These are phyloP conservation scores for Leptarthrus brevirostris DNA, from an alignment of 2,888 invertebrate species.

Conservation along the genomic window DNA sequence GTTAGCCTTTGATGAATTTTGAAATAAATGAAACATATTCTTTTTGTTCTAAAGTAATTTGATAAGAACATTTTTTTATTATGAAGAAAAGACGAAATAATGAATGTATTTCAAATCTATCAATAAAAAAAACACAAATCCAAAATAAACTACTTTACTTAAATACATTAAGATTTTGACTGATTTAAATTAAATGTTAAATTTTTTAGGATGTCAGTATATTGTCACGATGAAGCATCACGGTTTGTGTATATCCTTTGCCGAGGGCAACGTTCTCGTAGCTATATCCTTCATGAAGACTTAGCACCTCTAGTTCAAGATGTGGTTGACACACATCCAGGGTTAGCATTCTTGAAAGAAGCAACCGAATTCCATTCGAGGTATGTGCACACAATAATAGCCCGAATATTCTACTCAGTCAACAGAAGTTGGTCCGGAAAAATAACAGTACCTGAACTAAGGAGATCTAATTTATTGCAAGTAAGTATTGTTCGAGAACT, in stretches of 20 bases:
- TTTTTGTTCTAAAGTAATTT: too few relatives aligned
- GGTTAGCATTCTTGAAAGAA: constrained; percentile 95
- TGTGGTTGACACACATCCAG: constrained; percentile 98
- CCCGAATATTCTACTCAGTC: constrained; percentile 96
- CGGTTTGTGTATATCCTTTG: constrained; percentile 89
- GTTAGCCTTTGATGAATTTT: too few relatives aligned
- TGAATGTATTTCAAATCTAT: too few relatives aligned
- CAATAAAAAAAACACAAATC: too few relatives aligned
- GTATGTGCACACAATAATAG: constrained; percentile 98
- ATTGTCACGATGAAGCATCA: constrained; percentile 89
- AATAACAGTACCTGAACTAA: constrained; percentile 87
- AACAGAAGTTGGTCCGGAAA: constrained; percentile 97
- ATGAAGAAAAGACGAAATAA: too few relatives aligned
- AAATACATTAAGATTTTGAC: too few relatives aligned
- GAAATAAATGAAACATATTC: too few relatives aligned
- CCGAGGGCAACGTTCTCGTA: constrained; percentile 71
- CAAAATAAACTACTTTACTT: too few relatives aligned
- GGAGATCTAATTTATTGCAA: constrained; percentile 89
- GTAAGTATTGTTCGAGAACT: too few relatives aligned
- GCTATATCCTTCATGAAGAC: constrained; percentile 83
- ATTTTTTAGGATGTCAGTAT: constrained; percentile 78
- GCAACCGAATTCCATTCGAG: constrained; percentile 98
- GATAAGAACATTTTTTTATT: too few relatives aligned
- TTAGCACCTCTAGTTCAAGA: constrained; percentile 95
- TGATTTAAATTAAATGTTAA: too few relatives aligned